Evolutionary conservation across 2,797 vertebrate genomes (phyloP), one percentile per base, ranked within the genome.

Genomic region (Coreius guichenoti): DNA sequence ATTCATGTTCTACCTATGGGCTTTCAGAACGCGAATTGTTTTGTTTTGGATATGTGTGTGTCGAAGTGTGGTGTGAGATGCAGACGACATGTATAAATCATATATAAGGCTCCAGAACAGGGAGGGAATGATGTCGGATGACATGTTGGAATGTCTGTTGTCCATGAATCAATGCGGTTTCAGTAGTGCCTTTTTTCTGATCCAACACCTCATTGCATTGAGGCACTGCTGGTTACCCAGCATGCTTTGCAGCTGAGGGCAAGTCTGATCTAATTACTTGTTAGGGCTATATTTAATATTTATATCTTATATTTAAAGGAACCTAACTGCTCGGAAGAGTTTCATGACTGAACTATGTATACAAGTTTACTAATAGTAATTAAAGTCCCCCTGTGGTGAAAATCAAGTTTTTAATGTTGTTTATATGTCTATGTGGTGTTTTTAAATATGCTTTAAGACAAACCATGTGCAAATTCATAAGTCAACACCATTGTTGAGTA

Each of bases 1-100:
- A 94, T 94, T 91, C 91, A 94, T 93, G 84, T 43, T 54, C 81
- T 79, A 91, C 86, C 92, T 91, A 92, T 89, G 89, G 92, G 89
- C 78, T 54, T 87, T 90, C 92, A 43, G 90, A 87, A 61, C n/a
- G 90, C 78, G 80, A 80, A 90, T 81, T 80, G 77, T 80, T 91
- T 87, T 84, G 86, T 87, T 89, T 90, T 89, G 83, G 80, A 88
- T 68, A 54, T 80, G 23, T 49, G 43, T 33, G 16, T 80, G 58
- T 82, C 23, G 4, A 43, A 80, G 72, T 73, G 58, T 69, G 36
- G 70, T 68, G 29, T 51, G 74, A 73, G 65, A 79, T 82, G 84
- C 49, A 82, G 86, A 84, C 3, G 70, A 87, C 86, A 85, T 80
- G 86, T 91, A 89, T 85, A 90, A 90, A 91, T 92, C 86, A 91